Evolutionary conservation across 2,888 invertebrate species (phyloP), one percentile per base, ranked within the genome.

Genomic region (Atrina japonica): DNA sequence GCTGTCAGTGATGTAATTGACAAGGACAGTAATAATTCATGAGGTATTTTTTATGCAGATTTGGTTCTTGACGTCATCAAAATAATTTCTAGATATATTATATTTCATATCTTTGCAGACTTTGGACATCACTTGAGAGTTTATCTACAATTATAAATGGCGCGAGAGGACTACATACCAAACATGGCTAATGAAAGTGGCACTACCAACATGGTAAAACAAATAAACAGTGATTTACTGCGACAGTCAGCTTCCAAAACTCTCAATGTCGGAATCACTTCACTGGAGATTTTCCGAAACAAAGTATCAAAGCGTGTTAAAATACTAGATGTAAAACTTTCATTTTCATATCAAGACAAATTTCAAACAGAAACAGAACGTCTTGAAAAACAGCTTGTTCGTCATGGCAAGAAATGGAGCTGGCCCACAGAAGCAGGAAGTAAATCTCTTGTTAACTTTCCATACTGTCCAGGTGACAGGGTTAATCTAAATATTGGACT

Each of bases 401-500:
- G 82, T 3, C 76, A 80, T 50, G 80, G 82, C 23, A 82, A 82
- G 45, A 82, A 80, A 50, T 82, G 82, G 82, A 72, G 68, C 2
- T 82, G 82, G 82, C 52, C 75, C 11, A 64, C 70, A 1, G 70
- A 72, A 47, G 29, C 59, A 23, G 76, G 80, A 18, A 70, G 68
- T 23, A 75, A 77, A 65, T 72, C 59, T 25, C 70, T 82, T 14
- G 67, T 80, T 11, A 75, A 77, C 0, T 82, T 82, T 56, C 78
- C 80, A 6, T 82, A 82, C 58, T 66, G 77, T 5, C 82, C 82
- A 1, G 82, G 82, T 1, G 82, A 82, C 59, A 63, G 82, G 21
- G 80, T 82, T 5, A 82, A 82, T 70, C 71, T 82, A 0, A 82
- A 82, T 66, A 67, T 82, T 41, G 82, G 82, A n/a, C 77, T 82